phyloP scores from a whole-genome alignment of 1,140 invertebrate genomes.

The Maconellicoccus hirsutus region DNA sequence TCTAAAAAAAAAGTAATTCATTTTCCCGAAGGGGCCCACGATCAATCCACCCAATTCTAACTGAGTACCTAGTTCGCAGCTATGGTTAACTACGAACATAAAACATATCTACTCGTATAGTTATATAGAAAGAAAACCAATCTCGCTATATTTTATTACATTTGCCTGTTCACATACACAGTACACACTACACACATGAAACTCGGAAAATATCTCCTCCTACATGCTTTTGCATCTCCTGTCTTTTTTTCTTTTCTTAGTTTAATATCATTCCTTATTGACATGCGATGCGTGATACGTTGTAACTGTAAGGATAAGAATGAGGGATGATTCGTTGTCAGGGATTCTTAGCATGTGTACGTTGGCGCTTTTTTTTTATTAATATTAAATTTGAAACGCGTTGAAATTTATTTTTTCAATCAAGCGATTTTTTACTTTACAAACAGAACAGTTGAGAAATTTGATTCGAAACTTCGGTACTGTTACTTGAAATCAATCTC shows the following conservation, averaged over 20 bases:
- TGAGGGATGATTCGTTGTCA: constrained; percentile 17
- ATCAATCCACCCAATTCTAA: no score
- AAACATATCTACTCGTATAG: neutral
- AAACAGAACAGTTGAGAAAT: neutral
- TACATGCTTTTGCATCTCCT: constrained; percentile 16
- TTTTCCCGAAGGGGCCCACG: no score
- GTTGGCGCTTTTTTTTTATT: neutral
- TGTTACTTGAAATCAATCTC: no score
- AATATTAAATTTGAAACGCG: neutral
- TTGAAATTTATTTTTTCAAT: neutral
- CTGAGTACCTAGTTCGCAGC: no score
- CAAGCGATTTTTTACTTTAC: neutral
- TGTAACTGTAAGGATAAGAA: constrained; percentile 15
- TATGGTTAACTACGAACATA: neutral
- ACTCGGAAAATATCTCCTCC: constrained; percentile 8
- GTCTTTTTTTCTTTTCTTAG: constrained; percentile 11
- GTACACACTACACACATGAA: constrained; percentile 13
- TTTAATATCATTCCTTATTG: constrained; percentile 22
- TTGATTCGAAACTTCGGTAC: neutral
- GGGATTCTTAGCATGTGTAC: neutral
- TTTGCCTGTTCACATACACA: constrained; percentile 13
- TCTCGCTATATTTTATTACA: constrained; percentile 13
- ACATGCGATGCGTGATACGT: constrained; percentile 21
- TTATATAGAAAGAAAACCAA: constrained; percentile 11
- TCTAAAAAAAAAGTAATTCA: no score